Evolutionary conservation across 2,888 invertebrate species (phyloP).

Genomic region (Halictus ligatus): DNA sequence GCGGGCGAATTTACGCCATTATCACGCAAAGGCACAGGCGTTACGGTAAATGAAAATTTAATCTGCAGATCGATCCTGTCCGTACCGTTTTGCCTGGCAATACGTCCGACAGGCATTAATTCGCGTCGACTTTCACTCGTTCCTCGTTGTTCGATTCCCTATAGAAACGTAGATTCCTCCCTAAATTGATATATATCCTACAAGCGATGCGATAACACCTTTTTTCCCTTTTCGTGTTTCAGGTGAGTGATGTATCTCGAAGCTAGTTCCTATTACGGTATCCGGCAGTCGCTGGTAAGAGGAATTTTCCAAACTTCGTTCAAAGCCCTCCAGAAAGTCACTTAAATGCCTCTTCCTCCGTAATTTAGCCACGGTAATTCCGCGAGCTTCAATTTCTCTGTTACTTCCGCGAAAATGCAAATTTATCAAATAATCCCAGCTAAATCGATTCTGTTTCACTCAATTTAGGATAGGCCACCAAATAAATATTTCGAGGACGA

Average conservation of each 20-base stretch:
- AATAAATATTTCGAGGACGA: background rate
- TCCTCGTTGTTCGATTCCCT: constrained; percentile 42
- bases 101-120: constrained; percentile 67
- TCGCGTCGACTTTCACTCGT: constrained; percentile 61
- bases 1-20: constrained; percentile 68
- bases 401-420: background rate
- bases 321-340: background rate
- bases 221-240: constrained; percentile 66
- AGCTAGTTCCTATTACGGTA: constrained; percentile 42
- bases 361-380: constrained; percentile 14
- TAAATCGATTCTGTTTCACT: background rate
- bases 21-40: constrained; percentile 61
- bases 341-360: background rate
- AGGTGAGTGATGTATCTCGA: constrained; percentile 74
- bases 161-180: constrained; percentile 6
- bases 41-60: constrained; percentile 74
- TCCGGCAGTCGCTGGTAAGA: constrained; percentile 49
- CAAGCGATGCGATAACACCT: background rate
- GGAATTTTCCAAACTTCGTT: constrained; percentile 22
- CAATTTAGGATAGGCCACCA: background rate
- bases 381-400: constrained; percentile 11
- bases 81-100: constrained; percentile 63
- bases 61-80: constrained; percentile 70
- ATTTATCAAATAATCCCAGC: background rate
- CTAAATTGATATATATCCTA: background rate